Evolutionary conservation across 2,113 vertebrate species (phyloP).

Genomic region (Manacus vitellinus): DNA sequence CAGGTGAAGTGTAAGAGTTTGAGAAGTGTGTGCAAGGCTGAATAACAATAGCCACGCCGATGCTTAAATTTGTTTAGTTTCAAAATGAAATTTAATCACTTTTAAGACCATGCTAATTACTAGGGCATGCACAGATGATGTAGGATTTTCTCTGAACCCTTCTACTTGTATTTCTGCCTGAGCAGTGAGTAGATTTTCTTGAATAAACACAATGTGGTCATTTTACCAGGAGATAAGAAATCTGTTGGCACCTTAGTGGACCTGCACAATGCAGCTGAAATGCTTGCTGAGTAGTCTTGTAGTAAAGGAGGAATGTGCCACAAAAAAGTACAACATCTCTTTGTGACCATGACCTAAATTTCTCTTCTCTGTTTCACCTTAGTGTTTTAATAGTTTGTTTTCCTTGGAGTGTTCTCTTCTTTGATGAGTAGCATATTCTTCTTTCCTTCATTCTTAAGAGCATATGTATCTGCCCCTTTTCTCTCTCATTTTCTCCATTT

Average conservation of each 20-base stretch:
- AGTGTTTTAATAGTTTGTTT: background rate
- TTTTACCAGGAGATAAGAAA: constrained; percentile 2
- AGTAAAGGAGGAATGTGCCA: background rate
- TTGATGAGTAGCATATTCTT: background rate
- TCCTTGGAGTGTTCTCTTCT: background rate
- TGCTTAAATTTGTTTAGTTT: background rate
- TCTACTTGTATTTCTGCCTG: background rate
- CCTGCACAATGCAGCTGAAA: background rate
- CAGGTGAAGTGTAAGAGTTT: background rate
- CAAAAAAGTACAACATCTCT: background rate
- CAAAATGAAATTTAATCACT: background rate
- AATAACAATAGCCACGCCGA: background rate
- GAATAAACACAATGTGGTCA: background rate
- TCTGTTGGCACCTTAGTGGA: background rate
- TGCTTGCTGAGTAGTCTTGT: background rate
- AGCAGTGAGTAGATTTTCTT: background rate
- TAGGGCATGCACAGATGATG: background rate
- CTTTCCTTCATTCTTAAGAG: background rate
- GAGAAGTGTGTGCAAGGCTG: background rate
- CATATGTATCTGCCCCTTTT: background rate
- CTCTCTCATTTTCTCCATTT: background rate
- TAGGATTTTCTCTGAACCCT: background rate
- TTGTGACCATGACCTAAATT: background rate
- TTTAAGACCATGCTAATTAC: background rate
- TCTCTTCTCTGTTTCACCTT: background rate